These are phyloP conservation scores for Pristionchus mayeri DNA, from an alignment of 2,888 invertebrate species.

Conservation along the genomic window DNA sequence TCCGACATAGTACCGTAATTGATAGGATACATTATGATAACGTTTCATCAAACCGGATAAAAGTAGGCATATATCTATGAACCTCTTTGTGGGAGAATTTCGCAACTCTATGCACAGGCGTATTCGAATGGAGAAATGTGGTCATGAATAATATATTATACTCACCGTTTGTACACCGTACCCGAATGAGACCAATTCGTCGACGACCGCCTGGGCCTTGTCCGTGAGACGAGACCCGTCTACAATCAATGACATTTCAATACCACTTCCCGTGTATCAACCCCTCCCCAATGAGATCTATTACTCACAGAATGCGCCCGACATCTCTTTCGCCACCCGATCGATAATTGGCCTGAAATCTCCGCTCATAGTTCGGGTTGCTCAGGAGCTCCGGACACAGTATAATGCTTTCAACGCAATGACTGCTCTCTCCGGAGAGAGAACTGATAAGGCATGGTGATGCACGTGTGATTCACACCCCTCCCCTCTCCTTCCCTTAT, in stretches of 20 bases:
- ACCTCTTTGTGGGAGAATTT: too few species aligned
- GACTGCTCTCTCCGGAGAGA: background rate
- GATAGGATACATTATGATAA: too few species aligned
- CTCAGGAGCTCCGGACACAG: too few species aligned
- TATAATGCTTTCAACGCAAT: too few species aligned
- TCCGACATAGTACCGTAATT: too few species aligned
- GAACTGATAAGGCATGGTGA: background rate
- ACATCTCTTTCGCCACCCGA: background rate
- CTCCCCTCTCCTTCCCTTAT: background rate
- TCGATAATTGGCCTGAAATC: slow-evolving; percentile 24
- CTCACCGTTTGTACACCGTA: slow-evolving; percentile 21
- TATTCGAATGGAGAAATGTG: too few species aligned
- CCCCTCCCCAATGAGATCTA: background rate
- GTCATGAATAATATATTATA: too few species aligned
- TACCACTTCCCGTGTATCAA: background rate
- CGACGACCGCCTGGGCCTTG: background rate
- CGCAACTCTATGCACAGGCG: background rate
- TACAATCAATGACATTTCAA: background rate
- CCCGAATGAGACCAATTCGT: background rate
- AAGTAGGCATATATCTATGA: too few species aligned
- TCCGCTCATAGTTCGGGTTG: background rate
- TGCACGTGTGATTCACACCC: background rate
- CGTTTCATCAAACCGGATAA: too few species aligned
- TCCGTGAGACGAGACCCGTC: background rate
- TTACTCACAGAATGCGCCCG: background rate